phyloP scores from a whole-genome alignment of 2,113 vertebrate genomes.

The Syrmaticus mikado region DNA sequence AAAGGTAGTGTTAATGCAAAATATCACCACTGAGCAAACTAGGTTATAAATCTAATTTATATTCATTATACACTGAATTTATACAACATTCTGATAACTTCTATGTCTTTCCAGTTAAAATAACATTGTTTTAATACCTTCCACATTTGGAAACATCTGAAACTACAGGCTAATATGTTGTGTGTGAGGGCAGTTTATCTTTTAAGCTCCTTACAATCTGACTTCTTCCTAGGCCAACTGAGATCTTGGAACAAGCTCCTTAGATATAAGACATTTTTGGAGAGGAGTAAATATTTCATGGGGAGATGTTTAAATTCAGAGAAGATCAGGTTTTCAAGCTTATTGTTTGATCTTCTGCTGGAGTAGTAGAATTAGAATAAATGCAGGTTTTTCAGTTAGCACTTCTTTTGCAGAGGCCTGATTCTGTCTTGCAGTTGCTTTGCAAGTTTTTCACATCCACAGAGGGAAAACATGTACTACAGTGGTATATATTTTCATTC shows the following conservation, averaged over 20 bases:
- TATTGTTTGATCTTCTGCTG: background rate
- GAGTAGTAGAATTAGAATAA: background rate
- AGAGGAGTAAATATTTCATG: background rate
- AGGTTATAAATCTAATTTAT: background rate
- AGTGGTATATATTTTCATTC: background rate
- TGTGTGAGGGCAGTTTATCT: background rate
- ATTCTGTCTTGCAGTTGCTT: background rate
- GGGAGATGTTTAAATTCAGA: background rate
- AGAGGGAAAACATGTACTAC: background rate
- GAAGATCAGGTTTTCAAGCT: background rate
- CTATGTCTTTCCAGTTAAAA: background rate
- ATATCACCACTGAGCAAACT: background rate
- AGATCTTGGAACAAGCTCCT: background rate
- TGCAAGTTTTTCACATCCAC: background rate
- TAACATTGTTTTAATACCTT: background rate
- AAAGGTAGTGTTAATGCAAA: background rate
- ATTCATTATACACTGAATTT: background rate
- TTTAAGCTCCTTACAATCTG: slow-evolving; percentile 4
- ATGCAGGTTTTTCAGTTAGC: background rate
- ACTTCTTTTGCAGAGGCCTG: background rate
- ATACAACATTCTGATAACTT: background rate
- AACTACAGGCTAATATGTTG: background rate
- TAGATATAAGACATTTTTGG: background rate
- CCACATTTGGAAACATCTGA: background rate
- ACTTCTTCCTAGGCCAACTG: background rate